These are phyloP conservation scores for Cuniculus paca DNA, from an alignment of 2,797 vertebrate species.

Conservation along the genomic window DNA sequence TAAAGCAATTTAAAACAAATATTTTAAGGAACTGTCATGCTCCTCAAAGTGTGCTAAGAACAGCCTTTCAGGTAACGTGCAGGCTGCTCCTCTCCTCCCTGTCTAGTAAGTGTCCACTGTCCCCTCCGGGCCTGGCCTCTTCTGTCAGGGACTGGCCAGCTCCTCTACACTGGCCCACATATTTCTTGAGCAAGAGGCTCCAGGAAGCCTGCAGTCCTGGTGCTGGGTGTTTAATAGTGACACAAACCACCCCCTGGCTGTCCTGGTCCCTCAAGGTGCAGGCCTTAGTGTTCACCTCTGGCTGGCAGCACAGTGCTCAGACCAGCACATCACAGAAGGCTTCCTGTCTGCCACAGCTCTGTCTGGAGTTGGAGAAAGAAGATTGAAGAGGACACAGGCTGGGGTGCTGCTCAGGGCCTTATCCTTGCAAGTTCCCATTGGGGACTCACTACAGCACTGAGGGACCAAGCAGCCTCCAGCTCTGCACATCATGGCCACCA, in stretches of 20 bases:
- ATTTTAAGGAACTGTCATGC: not conserved
- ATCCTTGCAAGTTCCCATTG: not conserved
- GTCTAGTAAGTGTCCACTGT: not conserved
- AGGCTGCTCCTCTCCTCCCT: not conserved
- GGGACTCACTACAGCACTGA: not conserved
- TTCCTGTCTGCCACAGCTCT: not conserved
- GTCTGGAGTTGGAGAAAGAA: accelerated
- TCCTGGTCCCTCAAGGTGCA: too few relatives aligned
- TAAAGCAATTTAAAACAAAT: not conserved
- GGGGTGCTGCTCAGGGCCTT: not conserved
- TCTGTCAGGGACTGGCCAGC: not conserved
- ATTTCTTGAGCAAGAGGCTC: not conserved
- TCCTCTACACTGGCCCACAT: accelerated
- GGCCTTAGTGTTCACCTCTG: not conserved
- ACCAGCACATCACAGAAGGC: not conserved
- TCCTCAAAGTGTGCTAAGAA: not conserved
- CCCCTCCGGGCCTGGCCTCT: not conserved
- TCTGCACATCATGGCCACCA: too few relatives aligned
- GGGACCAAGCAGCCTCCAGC: too few relatives aligned
- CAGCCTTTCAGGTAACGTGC: not conserved
- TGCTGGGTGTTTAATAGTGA: not conserved
- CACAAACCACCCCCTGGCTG: not conserved
- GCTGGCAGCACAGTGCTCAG: not conserved
- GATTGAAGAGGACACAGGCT: not conserved
- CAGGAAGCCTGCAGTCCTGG: not conserved